Evolutionary conservation across 2,113 vertebrate species (phyloP).

Genomic region (Festucalex cinctus): DNA sequence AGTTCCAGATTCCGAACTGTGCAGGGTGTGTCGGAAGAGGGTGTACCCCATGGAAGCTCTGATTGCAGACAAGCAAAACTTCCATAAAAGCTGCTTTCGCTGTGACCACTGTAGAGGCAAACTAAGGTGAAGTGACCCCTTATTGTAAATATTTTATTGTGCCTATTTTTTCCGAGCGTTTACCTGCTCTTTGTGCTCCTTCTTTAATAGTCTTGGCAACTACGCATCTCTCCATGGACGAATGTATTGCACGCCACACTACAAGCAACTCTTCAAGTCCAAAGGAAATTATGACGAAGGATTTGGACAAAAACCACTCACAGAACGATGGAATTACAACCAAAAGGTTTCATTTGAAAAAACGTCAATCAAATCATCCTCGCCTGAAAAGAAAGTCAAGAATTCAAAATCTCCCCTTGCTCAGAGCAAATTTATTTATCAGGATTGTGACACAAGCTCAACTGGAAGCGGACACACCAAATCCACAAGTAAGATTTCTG

Average conservation of each 20-base stretch:
- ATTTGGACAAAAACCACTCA: slow-evolving; percentile 92
- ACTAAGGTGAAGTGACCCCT: slow-evolving; percentile 79
- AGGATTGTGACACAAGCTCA: slow-evolving; percentile 34
- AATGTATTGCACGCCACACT: slow-evolving; percentile 96
- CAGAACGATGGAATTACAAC: slow-evolving; percentile 84
- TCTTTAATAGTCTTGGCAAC: slow-evolving; percentile 84
- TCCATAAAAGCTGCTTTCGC: slow-evolving; percentile 95
- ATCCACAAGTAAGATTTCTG: slow-evolving; percentile 79
- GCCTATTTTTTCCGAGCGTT: not conserved
- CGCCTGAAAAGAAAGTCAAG: slow-evolving; percentile 46
- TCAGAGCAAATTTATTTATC: slow-evolving; percentile 24
- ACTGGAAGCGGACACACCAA: slow-evolving; percentile 70
- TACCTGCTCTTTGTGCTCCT: slow-evolving; percentile 9
- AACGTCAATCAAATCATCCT: slow-evolving; percentile 40
- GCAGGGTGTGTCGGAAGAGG: slow-evolving; percentile 86
- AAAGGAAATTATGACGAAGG: slow-evolving; percentile 99
- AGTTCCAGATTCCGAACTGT: slow-evolving; percentile 87
- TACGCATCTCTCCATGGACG: slow-evolving; percentile 97
- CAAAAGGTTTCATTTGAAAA: slow-evolving; percentile 56
- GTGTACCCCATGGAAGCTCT: slow-evolving; percentile 97
- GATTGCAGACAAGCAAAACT: slow-evolving; percentile 89
- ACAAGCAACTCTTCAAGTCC: slow-evolving; percentile 95
- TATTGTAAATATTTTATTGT: not conserved
- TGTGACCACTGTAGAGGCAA: slow-evolving; percentile 89
- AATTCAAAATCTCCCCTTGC: slow-evolving; percentile 30